These are phyloP conservation scores for Patiria miniata DNA, from an alignment of 35 echinoderm and acorn worm genomes.

Conservation along the genomic window DNA sequence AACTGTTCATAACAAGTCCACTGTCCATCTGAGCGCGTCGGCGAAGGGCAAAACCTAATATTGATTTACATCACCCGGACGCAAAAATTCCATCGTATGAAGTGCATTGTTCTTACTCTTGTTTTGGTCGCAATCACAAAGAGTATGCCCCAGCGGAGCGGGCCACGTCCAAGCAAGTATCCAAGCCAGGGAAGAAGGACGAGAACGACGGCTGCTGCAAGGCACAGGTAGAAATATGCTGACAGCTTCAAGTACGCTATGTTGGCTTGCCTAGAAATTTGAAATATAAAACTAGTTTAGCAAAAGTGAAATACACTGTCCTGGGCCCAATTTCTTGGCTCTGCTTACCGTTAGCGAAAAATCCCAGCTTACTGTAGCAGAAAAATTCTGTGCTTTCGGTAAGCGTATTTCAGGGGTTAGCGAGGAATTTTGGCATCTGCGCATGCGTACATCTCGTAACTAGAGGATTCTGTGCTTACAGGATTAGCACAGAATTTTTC, in stretches of 20 bases:
- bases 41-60: too few relatives aligned
- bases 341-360: too few relatives aligned
- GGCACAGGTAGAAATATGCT: constrained; percentile 69
- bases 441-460: too few relatives aligned
- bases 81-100: too few relatives aligned
- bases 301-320: not conserved
- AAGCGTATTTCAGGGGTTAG: too few relatives aligned
- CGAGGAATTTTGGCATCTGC: too few relatives aligned
- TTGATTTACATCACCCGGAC: too few relatives aligned
- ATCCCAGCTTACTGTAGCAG: not conserved
- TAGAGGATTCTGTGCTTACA: too few relatives aligned
- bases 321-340: not conserved
- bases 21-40: too few relatives aligned
- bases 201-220: constrained; percentile 49
- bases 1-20: too few relatives aligned
- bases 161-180: constrained; percentile 55
- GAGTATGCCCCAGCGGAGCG: constrained; percentile 63
- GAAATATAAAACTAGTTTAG: not conserved
- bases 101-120: constrained; percentile 58
- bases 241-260: constrained; percentile 31
- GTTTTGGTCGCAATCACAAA: constrained; percentile 72
- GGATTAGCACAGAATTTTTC: too few relatives aligned
- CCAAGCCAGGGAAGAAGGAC: constrained; percentile 69
- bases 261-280: not conserved
- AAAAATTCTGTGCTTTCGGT: too few relatives aligned